Evolutionary conservation across 2,113 vertebrate genomes (phyloP), one percentile per base, ranked within the genome.

Genomic region (Melanostigma gelatinosum): DNA sequence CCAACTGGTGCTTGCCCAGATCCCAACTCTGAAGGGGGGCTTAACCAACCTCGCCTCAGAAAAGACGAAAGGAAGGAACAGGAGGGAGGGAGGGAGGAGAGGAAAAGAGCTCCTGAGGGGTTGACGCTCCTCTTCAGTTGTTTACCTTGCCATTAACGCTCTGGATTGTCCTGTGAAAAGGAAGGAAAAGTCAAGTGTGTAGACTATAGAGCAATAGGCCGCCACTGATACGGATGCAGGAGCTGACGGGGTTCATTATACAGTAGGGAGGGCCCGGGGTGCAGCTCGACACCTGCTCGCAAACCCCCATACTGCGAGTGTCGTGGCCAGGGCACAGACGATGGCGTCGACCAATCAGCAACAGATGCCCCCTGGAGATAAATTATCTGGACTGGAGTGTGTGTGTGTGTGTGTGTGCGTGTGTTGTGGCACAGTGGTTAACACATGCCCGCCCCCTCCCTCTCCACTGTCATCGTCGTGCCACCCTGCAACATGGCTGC

Each of bases 1-100:
- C 89, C 89, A 88, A 94, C 93, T 92, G 92, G 86, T 93, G 92
- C 93, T 94, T 87, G 91, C 93, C 91, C 91, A 90, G 85, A 89
- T 92, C 89, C 90, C 67, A 88, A 88, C 90, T 90, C 85, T 90
- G 83, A 92, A 86, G 83, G 87, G 80, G 84, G 86, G 85, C 86
- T 89, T 92, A 90, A 87, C 83, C 85, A 87, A 85, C 83, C 85
- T 87, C 63, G 85, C 82, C 70, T 89, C 80, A 81, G 80, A 79
- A 89, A 91, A 7, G 84, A 88, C 60, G 57, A 87, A 74, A 73
- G 52, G 77, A 84, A 77, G 82, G 70, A 85, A 79, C 75, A 62
- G 76, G 83, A 77, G 76, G 72, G 78, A 71, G 76, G 72, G 78
- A 71, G 57, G 83, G 81, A 85, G 80, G 72, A 70, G 75, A 77